These are phyloP conservation scores for Aphelenchoides besseyi DNA, from an alignment of 1,140 invertebrate genomes.

Conservation along the genomic window DNA sequence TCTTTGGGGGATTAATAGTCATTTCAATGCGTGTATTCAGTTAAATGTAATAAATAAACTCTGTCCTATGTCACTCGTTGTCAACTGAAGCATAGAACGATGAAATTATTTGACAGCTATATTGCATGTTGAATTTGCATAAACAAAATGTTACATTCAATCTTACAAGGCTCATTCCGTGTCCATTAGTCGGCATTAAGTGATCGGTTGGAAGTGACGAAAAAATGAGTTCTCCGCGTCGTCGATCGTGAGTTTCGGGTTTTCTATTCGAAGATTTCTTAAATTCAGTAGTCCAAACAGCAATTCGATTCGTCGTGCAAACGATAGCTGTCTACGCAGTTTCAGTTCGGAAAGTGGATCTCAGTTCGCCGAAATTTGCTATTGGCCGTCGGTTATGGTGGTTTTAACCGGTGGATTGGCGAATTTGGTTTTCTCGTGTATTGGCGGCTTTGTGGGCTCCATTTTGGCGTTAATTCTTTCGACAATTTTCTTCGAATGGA, in stretches of 20 bases:
- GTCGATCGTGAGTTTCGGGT: neutral
- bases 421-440: neutral
- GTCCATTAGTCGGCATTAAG: no score
- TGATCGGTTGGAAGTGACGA: no score
- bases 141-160: no score
- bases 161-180: no score
- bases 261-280: neutral
- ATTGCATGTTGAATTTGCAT: no score
- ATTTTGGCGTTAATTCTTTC: neutral
- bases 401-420: neutral
- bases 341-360: neutral
- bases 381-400: neutral
- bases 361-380: neutral
- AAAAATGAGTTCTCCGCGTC: neutral
- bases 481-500: neutral
- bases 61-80: no score
- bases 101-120: no score
- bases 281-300: neutral
- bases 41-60: no score
- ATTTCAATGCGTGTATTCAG: no score
- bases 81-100: no score
- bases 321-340: no score
- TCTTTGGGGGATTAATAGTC: no score
- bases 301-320: neutral
- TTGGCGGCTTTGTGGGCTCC: neutral